Evolutionary conservation across 2,888 invertebrate genomes (phyloP), one percentile per base, ranked within the genome.

Genomic region (Trimorus sp.): DNA sequence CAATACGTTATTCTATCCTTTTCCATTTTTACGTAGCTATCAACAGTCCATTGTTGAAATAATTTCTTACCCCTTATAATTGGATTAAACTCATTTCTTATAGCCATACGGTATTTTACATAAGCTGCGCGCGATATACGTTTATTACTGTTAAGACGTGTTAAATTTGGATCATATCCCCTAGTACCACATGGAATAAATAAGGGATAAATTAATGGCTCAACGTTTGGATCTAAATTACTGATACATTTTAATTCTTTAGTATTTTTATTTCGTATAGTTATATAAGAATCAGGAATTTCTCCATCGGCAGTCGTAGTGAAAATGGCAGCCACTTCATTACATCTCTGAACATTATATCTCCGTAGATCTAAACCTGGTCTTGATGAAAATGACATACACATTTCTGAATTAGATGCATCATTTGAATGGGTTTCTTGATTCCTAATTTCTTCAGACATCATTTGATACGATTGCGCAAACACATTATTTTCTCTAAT

Each of bases 221-320:
- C 51, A n/a, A 51, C 11, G 14, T 51, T 51, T 51, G 51, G 51
- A 51, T 51, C n/a, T 15, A 51, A 15, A 15, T 1, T 51, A 51
- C 51, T 51, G 14, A 51, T 51, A 6, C 51, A 51, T 51, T 51
- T 51, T 51, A 51, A 51, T 15, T 51, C 51, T 51, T 51, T 51
- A 14, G 51, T 51, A 15, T 51, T 15, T 15, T 14, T 51, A 15
- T 51, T 51, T 51, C 51, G 3, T 51, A 51, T 51, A 15, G 51
- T 51, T 51, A 51, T 51, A 51, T 51, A 51, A n/a, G 51, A 1
- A n/a, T 51, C 51, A 15, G 51, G 51, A 51, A 51, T 51, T 51
- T 51, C 14, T 8, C 45, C 45, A 45, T 45, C 45, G 45, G 45
- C 45, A 11, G 45, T 45, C 9, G 45, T 45, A 11, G 45, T 45